These are phyloP conservation scores for Ernsta delagoae DNA, from an alignment of 2,888 invertebrate genomes.

Conservation along the genomic window DNA sequence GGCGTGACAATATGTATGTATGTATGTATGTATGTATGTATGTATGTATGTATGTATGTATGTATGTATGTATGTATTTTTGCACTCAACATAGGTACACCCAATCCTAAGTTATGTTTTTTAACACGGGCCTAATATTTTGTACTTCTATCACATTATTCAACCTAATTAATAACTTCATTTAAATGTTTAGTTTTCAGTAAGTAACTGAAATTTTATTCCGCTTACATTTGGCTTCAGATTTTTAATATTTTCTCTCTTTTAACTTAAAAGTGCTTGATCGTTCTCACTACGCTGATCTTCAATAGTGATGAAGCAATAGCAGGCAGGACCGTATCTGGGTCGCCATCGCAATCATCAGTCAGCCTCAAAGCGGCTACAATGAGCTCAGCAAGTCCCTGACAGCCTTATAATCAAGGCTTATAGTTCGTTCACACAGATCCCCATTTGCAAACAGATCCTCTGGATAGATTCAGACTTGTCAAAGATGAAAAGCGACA, in stretches of 20 bases:
- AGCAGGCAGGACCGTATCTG: not conserved
- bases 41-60: too few relatives aligned
- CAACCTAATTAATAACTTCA: too few relatives aligned
- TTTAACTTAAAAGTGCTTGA: not conserved
- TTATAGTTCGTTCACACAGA: slow-evolving; percentile 11
- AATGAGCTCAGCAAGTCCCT: slow-evolving; percentile 19
- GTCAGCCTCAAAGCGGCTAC: not conserved
- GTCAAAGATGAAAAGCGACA: not conserved
- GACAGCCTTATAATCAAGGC: slow-evolving; percentile 21
- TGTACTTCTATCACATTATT: too few relatives aligned
- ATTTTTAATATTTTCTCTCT: not conserved
- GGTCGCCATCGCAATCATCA: slow-evolving; percentile 26
- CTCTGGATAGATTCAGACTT: not conserved
- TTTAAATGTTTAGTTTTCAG: not conserved
- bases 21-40: too few relatives aligned
- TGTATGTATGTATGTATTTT: too few relatives aligned
- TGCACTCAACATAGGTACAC: too few relatives aligned
- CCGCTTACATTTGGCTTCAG: not conserved
- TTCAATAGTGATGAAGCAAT: not conserved
- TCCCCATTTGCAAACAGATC: not conserved
- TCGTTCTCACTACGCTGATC: slow-evolving; percentile 3
- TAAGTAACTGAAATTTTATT: not conserved
- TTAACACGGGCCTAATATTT: too few relatives aligned
- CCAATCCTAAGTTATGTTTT: too few relatives aligned
- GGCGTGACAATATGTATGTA: too few relatives aligned